phyloP scores from a whole-genome alignment of 2,113 vertebrate genomes.

The Oxyruncus cristatus region DNA sequence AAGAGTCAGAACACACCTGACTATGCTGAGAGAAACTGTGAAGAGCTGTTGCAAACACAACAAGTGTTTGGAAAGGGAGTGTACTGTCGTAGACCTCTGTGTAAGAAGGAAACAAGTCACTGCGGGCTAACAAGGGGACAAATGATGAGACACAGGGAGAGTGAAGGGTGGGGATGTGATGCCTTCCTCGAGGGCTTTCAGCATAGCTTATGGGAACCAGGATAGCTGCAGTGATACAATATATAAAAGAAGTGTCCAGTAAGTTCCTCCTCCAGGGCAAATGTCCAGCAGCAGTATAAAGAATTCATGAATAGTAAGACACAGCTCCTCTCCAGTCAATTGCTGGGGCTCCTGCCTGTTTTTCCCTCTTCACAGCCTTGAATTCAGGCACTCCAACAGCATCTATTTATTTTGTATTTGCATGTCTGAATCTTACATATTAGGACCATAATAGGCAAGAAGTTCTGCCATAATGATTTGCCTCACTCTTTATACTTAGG shows the following conservation, averaged over 20 bases:
- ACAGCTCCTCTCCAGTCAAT: neutral
- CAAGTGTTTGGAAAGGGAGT: neutral
- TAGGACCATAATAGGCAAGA: neutral
- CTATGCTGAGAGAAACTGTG: neutral
- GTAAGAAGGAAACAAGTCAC: neutral
- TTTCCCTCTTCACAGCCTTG: neutral
- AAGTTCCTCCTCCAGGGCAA: neutral
- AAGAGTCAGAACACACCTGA: neutral
- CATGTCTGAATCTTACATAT: neutral
- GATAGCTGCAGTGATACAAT: neutral
- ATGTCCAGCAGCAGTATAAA: neutral
- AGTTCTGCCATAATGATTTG: neutral
- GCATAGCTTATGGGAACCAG: neutral
- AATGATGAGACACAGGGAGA: neutral
- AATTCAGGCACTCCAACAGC: neutral
- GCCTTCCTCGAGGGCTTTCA: neutral
- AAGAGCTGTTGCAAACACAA: neutral
- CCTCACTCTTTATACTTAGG: neutral
- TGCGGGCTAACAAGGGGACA: neutral
- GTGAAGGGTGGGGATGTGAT: neutral
- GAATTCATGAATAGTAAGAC: neutral
- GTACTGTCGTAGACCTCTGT: neutral
- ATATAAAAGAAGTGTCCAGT: neutral
- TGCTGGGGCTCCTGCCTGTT: neutral
- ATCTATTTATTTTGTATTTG: neutral